Evolutionary conservation across 2,113 vertebrate species (phyloP).

Genomic region (Poeciliopsis retropinna): DNA sequence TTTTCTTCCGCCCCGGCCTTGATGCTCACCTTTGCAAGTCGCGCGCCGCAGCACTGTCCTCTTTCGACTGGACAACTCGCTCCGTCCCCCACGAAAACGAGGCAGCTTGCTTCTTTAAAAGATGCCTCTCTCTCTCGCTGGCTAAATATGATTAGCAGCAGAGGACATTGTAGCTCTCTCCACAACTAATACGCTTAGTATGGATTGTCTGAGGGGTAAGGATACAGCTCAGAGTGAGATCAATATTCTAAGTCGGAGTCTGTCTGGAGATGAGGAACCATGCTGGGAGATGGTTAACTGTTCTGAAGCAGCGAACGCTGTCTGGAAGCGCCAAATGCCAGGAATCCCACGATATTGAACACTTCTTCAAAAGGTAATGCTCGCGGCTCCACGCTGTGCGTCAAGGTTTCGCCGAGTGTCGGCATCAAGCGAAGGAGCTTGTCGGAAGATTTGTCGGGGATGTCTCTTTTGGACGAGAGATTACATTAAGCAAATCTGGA

Average conservation of each 20-base stretch:
- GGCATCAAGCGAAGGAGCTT: constrained; percentile 61
- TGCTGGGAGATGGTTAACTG: constrained; percentile 75
- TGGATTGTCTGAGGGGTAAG: constrained; percentile 78
- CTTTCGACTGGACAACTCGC: constrained; percentile 46
- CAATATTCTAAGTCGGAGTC: constrained; percentile 74
- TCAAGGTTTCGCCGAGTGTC: constrained; percentile 53
- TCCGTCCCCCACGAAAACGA: constrained; percentile 48
- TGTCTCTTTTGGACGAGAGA: constrained; percentile 56
- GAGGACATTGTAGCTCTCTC: constrained; percentile 81
- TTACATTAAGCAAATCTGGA: constrained; percentile 67
- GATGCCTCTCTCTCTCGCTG: constrained; percentile 63
- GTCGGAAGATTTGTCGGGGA: constrained; percentile 72
- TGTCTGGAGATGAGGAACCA: constrained; percentile 76
- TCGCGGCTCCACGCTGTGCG: constrained; percentile 61
- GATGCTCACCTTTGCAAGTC: constrained; percentile 52
- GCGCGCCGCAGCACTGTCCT: constrained; percentile 35
- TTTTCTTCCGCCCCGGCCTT: constrained; percentile 32
- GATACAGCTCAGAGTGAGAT: constrained; percentile 70
- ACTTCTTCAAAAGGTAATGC: constrained; percentile 70
- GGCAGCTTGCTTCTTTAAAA: constrained; percentile 66
- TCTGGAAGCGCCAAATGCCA: constrained; percentile 67
- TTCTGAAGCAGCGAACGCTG: constrained; percentile 65
- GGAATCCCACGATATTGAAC: constrained; percentile 70
- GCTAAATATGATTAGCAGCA: constrained; percentile 79
- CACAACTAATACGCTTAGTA: constrained; percentile 80